These are phyloP conservation scores for Ditula angustiorana DNA, from an alignment of 2,888 invertebrate genomes.

Conservation along the genomic window DNA sequence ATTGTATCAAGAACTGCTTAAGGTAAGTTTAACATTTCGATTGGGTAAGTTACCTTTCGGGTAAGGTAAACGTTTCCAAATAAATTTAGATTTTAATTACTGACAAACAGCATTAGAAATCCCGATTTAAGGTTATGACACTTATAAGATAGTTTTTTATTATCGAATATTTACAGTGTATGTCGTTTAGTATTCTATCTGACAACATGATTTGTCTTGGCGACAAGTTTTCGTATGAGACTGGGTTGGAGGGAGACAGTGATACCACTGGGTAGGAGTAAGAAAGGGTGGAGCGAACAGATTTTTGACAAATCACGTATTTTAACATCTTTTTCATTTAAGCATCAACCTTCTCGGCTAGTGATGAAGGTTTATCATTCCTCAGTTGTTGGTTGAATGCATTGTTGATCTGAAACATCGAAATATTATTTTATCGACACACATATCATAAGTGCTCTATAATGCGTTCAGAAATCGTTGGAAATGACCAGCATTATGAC, in stretches of 20 bases:
- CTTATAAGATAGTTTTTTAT: neutral
- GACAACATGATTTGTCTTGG: conserved; percentile 1
- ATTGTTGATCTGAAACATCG: too few species aligned
- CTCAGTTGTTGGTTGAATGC: too few species aligned
- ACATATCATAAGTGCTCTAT: too few species aligned
- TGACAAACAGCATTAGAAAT: neutral
- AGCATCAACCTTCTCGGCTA: too few species aligned
- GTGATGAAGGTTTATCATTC: too few species aligned
- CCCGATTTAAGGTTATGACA: too few species aligned
- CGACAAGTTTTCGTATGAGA: neutral
- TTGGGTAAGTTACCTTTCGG: neutral
- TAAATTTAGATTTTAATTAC: too few species aligned
- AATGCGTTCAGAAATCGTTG: too few species aligned
- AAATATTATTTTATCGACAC: too few species aligned
- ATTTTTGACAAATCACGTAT: conserved; percentile 1
- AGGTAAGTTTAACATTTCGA: neutral
- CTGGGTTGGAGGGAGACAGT: conserved; percentile 3
- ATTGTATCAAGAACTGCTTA: too few species aligned
- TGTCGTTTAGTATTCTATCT: neutral
- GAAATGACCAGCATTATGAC: too few species aligned
- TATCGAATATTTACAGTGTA: neutral
- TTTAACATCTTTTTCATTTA: too few species aligned
- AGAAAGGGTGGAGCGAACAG: neutral
- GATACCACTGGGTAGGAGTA: neutral
- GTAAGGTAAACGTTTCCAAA: neutral